Evolutionary conservation across 2,113 vertebrate genomes (phyloP).

Genomic region (Macquaria ambigua): DNA sequence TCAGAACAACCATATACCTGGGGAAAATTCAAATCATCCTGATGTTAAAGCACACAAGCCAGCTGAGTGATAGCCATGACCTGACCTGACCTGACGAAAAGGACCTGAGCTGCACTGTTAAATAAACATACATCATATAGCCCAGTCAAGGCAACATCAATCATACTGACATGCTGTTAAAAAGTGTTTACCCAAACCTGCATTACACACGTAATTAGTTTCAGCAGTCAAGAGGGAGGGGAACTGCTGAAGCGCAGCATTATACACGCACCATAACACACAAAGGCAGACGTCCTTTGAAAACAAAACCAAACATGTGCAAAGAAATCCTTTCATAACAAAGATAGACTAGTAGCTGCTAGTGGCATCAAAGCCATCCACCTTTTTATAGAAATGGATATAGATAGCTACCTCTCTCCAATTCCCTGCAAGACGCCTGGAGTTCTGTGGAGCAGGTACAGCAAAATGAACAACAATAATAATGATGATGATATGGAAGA

Average conservation of each 20-base stretch:
- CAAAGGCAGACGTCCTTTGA: slow-evolving; percentile 49
- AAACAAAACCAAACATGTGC: slow-evolving; percentile 56
- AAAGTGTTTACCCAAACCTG: slow-evolving; percentile 80
- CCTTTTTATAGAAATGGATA: slow-evolving; percentile 47
- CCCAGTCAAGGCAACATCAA: slow-evolving; percentile 76
- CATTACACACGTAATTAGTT: slow-evolving; percentile 84
- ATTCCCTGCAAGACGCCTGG: slow-evolving; percentile 85
- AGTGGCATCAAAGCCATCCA: slow-evolving; percentile 52
- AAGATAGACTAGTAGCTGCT: slow-evolving; percentile 48
- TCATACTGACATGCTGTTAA: slow-evolving; percentile 83
- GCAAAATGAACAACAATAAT: slow-evolving; percentile 46
- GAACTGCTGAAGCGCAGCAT: slow-evolving; percentile 69
- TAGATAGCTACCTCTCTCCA: slow-evolving; percentile 87
- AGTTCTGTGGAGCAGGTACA: slow-evolving; percentile 80
- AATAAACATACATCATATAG: slow-evolving; percentile 82
- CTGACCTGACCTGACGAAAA: slow-evolving; percentile 62
- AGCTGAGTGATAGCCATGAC: slow-evolving; percentile 68
- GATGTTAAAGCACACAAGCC: slow-evolving; percentile 47
- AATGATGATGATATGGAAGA: slow-evolving; percentile 6
- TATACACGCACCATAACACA: slow-evolving; percentile 62
- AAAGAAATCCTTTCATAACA: slow-evolving; percentile 44
- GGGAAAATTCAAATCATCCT: slow-evolving; percentile 57
- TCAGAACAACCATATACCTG: slow-evolving; percentile 46
- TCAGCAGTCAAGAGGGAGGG: slow-evolving; percentile 73
- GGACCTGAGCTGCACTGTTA: slow-evolving; percentile 72